phyloP scores from a whole-genome alignment of 2,113 vertebrate genomes.

The Passer domesticus region DNA sequence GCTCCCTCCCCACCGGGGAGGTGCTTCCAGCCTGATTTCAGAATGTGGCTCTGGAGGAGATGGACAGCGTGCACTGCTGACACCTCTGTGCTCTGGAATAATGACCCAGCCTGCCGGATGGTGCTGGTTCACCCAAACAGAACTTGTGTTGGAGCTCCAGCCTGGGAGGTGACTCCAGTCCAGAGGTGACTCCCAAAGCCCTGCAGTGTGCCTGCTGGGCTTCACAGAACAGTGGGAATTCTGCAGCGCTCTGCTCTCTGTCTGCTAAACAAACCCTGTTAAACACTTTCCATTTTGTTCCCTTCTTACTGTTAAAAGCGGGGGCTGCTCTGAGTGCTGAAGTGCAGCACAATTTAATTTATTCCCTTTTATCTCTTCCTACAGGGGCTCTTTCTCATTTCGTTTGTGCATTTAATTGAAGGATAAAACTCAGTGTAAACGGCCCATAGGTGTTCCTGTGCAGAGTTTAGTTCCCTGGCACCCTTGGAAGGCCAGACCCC shows the following conservation, averaged over 20 bases:
- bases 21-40: not conserved
- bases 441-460: not conserved
- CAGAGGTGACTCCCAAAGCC: not conserved
- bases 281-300: not conserved
- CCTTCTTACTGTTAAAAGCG: not conserved
- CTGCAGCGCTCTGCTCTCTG: not conserved
- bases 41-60: not conserved
- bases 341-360: not conserved
- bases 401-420: not conserved
- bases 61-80: not conserved
- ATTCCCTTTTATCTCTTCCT: not conserved
- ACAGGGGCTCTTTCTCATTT: not conserved
- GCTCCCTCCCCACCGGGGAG: not conserved
- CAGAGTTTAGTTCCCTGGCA: not conserved
- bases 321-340: not conserved
- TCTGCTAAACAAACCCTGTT: not conserved
- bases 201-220: not conserved
- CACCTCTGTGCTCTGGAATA: not conserved
- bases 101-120: accelerated
- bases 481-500: not conserved
- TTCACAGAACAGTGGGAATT: not conserved
- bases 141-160: not conserved
- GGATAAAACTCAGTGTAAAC: not conserved
- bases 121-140: not conserved
- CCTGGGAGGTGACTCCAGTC: not conserved